Evolutionary conservation across 2,113 vertebrate genomes (phyloP).

Genomic region (Apaloderma vittatum): DNA sequence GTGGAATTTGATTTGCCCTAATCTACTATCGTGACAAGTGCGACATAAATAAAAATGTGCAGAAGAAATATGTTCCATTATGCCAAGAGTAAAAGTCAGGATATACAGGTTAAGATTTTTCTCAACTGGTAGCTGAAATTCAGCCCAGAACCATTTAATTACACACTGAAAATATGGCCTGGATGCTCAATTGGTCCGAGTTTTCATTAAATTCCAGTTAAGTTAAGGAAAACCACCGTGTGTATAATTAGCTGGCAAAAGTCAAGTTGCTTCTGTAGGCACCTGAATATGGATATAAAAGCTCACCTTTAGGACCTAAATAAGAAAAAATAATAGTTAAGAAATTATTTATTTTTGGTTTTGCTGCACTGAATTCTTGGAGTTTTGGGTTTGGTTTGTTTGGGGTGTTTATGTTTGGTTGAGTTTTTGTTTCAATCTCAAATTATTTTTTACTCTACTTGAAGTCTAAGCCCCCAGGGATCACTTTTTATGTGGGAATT

Average conservation of each 20-base stretch:
- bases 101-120: background rate
- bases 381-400: background rate
- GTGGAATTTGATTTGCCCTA: background rate
- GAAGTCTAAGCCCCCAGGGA: background rate
- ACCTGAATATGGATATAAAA: background rate
- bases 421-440: background rate
- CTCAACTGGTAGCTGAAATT: background rate
- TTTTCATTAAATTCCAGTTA: background rate
- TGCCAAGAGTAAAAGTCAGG: background rate
- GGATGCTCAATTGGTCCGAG: background rate
- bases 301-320: background rate
- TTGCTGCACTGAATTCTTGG: background rate
- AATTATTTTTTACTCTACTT: background rate
- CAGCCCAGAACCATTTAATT: background rate
- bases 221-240: background rate
- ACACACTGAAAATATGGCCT: background rate
- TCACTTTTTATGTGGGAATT: background rate
- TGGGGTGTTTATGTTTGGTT: rapidly evolving
- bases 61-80: background rate
- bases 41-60: slow-evolving; percentile 38
- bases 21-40: background rate
- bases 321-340: background rate
- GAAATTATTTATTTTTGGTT: background rate
- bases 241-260: background rate
- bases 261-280: background rate